Percentiles rank a stretch among this genome's conserved stretches.
Evolutionary conservation across 2,113 vertebrate genomes (phyloP).

Genomic region (Porphyrio hochstetteri): DNA sequence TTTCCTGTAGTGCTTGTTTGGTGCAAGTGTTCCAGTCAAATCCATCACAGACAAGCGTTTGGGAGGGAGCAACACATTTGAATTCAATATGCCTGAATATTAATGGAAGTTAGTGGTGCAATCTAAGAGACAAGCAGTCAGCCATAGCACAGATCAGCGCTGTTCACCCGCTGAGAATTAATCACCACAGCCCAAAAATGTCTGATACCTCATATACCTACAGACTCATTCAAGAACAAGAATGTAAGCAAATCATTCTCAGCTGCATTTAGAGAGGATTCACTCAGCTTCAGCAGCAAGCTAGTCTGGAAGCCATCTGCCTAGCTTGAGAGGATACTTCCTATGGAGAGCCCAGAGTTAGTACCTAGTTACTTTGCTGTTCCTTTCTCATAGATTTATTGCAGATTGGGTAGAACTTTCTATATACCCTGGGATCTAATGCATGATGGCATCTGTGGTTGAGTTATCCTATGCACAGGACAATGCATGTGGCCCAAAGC

Average conservation of each 20-base stretch:
- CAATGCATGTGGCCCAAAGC: background rate
- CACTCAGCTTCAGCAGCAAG: background rate
- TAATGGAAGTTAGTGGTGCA: background rate
- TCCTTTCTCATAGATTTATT: background rate
- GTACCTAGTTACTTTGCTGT: background rate
- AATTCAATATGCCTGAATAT: background rate
- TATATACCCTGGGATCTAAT: background rate
- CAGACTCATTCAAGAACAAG: background rate
- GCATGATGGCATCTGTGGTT: background rate
- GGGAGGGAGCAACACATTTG: background rate
- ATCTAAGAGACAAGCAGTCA: background rate
- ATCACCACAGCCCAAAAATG: background rate
- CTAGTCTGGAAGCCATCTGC: background rate
- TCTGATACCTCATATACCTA: background rate
- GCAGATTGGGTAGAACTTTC: background rate
- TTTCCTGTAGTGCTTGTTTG: background rate
- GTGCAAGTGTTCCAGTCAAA: background rate
- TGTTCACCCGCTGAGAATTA: background rate
- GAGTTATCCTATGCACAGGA: background rate
- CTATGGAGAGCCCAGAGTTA: background rate
- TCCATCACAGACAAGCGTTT: background rate
- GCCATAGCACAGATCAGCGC: background rate
- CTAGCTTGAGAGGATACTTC: background rate
- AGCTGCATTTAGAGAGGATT: background rate
- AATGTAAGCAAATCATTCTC: background rate